Evolutionary conservation across 2,888 invertebrate species (phyloP).

Genomic region (Eupeodes latifasciatus): DNA sequence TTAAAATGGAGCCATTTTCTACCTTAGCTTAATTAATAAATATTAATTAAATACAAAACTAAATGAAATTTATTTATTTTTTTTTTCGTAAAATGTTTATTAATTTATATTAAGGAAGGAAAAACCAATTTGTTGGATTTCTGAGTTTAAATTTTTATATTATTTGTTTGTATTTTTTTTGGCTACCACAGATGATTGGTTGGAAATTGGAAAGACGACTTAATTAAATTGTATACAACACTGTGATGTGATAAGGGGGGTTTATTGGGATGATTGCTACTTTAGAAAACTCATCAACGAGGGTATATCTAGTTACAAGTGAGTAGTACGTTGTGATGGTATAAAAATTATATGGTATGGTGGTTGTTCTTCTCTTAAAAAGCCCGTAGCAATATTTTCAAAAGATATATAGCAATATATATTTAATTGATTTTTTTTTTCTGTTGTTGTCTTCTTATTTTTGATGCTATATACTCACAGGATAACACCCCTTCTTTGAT

Average conservation of each 20-base stretch:
- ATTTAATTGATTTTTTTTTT: constrained; percentile 49
- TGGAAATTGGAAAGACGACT: constrained; percentile 69
- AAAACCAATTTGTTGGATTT: constrained; percentile 39
- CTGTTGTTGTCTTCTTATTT: constrained; percentile 78
- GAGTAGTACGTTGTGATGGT: constrained; percentile 3
- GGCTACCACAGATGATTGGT: constrained; percentile 78
- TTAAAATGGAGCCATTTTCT: background rate
- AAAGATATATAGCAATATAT: constrained; percentile 43
- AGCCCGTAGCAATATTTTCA: constrained; percentile 66
- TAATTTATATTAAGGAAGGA: background rate
- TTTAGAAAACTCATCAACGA: constrained; percentile 55
- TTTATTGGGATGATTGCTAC: constrained; percentile 47
- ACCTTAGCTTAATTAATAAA: constrained; percentile 10
- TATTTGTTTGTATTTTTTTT: constrained; percentile 62
- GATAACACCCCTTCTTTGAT: constrained; percentile 89
- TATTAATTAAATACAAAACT: constrained; percentile 33
- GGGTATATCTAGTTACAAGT: constrained; percentile 1
- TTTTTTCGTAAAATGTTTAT: background rate
- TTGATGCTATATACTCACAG: constrained; percentile 86
- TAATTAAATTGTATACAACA: constrained; percentile 61
- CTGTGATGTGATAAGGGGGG: constrained; percentile 44
- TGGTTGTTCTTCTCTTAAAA: constrained; percentile 34
- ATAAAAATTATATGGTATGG: background rate
- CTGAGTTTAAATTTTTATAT: constrained; percentile 18
- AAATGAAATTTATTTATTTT: background rate